Percentiles rank a stretch among this genome's conserved stretches.
These are phyloP conservation scores for Sceloporus tristichus DNA, from an alignment of 2,113 vertebrate genomes.

Conservation along the genomic window DNA sequence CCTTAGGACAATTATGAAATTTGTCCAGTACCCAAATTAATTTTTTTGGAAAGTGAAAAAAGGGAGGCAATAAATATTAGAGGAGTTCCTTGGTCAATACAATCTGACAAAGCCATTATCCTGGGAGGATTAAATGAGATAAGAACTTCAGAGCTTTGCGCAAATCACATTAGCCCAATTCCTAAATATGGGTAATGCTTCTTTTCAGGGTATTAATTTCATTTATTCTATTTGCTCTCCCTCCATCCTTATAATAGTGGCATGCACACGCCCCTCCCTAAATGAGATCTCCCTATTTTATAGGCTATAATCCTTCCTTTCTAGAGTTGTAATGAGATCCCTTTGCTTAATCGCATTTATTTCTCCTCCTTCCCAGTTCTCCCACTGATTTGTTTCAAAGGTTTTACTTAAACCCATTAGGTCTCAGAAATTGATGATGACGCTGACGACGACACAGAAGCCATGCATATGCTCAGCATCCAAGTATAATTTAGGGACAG, in stretches of 20 bases:
- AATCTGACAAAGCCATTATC: slow-evolving; percentile 67
- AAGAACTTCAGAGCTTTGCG: slow-evolving; percentile 71
- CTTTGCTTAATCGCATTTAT: slow-evolving; percentile 57
- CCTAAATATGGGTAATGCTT: slow-evolving; percentile 65
- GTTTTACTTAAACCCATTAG: slow-evolving; percentile 54
- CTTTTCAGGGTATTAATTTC: slow-evolving; percentile 79
- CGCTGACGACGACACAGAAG: slow-evolving; percentile 26
- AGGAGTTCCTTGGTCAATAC: slow-evolving; percentile 62
- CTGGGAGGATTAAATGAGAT: slow-evolving; percentile 72
- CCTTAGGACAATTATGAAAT: slow-evolving; percentile 23
- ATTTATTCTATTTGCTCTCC: slow-evolving; percentile 78
- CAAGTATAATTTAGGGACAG: slow-evolving; percentile 28
- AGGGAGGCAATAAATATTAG: background rate
- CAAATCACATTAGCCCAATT: slow-evolving; percentile 78
- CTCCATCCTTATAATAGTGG: slow-evolving; percentile 68
- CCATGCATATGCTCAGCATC: slow-evolving; percentile 27
- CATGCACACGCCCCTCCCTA: slow-evolving; percentile 52
- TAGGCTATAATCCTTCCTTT: slow-evolving; percentile 70
- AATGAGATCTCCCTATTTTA: slow-evolving; percentile 67
- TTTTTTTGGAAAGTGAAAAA: slow-evolving; percentile 17
- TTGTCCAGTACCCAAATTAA: slow-evolving; percentile 44
- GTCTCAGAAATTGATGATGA: slow-evolving; percentile 3
- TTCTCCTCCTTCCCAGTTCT: slow-evolving; percentile 55
- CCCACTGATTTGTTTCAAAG: slow-evolving; percentile 66
- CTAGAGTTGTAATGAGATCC: slow-evolving; percentile 67